These are phyloP conservation scores for Mobula hypostoma DNA, from an alignment of 2,113 vertebrate genomes.

Conservation along the genomic window DNA sequence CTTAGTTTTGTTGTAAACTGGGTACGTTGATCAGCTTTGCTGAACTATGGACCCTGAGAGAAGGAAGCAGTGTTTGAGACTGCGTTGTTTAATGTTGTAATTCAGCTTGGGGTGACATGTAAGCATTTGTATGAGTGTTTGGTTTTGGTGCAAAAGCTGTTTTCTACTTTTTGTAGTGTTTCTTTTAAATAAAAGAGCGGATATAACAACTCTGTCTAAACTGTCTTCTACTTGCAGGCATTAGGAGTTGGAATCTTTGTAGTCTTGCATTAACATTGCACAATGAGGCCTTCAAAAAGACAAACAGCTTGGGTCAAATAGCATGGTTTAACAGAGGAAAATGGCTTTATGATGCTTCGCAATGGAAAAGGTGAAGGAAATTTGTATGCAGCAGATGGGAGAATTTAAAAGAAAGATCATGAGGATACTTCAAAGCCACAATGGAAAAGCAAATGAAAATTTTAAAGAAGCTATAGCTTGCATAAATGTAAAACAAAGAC, in stretches of 20 bases:
- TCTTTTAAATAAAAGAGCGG: slow-evolving; percentile 60
- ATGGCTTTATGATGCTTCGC: too few relatives aligned
- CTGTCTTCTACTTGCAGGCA: neutral
- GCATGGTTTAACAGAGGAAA: neutral
- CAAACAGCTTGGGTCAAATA: neutral
- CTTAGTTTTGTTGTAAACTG: slow-evolving; percentile 36
- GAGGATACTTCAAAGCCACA: neutral
- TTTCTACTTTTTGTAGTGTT: slow-evolving; percentile 66
- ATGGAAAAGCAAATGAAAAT: neutral
- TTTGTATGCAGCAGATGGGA: neutral
- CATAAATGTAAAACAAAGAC: too few relatives aligned
- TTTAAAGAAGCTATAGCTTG: too few relatives aligned
- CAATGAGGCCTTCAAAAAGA: neutral
- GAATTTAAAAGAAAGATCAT: neutral
- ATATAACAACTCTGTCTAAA: slow-evolving; percentile 36
- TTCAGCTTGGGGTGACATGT: slow-evolving; percentile 34
- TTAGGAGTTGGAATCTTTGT: neutral
- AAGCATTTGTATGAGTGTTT: slow-evolving; percentile 34
- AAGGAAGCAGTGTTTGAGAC: slow-evolving; percentile 25
- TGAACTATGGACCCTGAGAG: neutral
- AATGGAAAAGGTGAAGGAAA: neutral
- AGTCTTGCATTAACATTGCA: neutral
- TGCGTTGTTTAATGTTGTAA: slow-evolving; percentile 35
- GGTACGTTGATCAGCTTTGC: slow-evolving; percentile 20
- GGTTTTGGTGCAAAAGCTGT: slow-evolving; percentile 46